These are phyloP conservation scores for Cydia strobilella DNA, from an alignment of 1,140 invertebrate species.

Conservation along the genomic window DNA sequence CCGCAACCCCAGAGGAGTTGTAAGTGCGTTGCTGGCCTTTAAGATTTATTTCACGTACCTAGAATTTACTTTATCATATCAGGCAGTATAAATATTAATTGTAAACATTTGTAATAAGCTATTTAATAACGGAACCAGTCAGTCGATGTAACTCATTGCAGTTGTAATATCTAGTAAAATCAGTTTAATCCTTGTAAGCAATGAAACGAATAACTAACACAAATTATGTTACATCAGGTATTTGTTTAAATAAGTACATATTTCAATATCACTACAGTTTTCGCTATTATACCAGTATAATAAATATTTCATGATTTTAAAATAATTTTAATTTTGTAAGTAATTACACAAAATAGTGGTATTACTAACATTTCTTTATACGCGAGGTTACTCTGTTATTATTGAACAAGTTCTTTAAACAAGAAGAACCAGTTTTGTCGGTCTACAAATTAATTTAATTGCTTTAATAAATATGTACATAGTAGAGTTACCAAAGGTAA, in stretches of 20 bases:
- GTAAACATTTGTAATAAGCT: too few species aligned
- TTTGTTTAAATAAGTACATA: background rate
- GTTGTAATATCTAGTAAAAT: too few species aligned
- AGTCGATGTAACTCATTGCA: too few species aligned
- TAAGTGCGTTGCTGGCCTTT: too few species aligned
- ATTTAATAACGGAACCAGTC: too few species aligned
- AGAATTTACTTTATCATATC: too few species aligned
- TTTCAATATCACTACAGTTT: background rate
- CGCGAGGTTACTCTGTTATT: background rate
- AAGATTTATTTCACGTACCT: too few species aligned
- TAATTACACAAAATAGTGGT: background rate
- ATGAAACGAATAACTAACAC: too few species aligned
- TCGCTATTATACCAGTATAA: background rate
- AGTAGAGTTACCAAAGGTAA: background rate
- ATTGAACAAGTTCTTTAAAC: constrained; percentile 9
- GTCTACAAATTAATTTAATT: background rate
- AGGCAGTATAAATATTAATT: too few species aligned
- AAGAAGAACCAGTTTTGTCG: background rate
- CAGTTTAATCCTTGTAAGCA: too few species aligned
- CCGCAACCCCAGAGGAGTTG: too few species aligned
- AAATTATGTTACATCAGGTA: too few species aligned
- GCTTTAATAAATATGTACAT: background rate
- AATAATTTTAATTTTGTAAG: constrained; percentile 3
- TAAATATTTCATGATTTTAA: background rate
- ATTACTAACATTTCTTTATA: constrained; percentile 3